Percentiles rank a stretch among this genome's conserved stretches.
These are phyloP conservation scores for Sitta carolinensis DNA, from an alignment of 2,797 vertebrate species.

Conservation along the genomic window DNA sequence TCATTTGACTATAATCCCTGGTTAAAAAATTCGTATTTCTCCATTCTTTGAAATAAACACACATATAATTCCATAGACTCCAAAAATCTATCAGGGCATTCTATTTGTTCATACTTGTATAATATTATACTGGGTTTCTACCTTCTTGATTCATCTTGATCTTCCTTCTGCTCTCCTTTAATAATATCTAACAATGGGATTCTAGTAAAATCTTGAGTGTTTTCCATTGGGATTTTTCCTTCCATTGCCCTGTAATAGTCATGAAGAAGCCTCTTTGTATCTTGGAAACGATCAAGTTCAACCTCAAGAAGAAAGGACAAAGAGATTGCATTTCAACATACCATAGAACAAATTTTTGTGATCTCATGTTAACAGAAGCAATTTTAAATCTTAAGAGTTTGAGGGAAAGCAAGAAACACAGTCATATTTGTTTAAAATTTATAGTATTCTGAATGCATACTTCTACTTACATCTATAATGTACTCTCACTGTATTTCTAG, in stretches of 20 bases:
- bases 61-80: neutral
- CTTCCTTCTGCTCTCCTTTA: conserved; percentile 30
- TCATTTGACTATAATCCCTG: neutral
- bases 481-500: neutral
- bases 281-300: conserved; percentile 89
- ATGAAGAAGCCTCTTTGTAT: conserved; percentile 80
- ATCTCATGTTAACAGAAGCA: neutral
- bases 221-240: conserved; percentile 69
- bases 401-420: neutral
- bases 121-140: neutral
- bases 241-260: conserved; percentile 87
- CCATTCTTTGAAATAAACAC: neutral
- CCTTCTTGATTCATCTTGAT: conserved; percentile 31
- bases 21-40: neutral
- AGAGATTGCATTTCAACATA: neutral
- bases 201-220: conserved; percentile 58
- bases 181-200: conserved; percentile 77
- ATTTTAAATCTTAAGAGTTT: neutral
- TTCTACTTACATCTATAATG: neutral
- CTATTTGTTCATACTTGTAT: neutral
- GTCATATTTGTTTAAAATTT: neutral
- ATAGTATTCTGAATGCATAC: neutral
- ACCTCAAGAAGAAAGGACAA: conserved; percentile 71
- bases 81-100: neutral
- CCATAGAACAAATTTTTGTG: neutral